phyloP scores from a whole-genome alignment of 1,140 invertebrate species.

The Drosophila saltans region DNA sequence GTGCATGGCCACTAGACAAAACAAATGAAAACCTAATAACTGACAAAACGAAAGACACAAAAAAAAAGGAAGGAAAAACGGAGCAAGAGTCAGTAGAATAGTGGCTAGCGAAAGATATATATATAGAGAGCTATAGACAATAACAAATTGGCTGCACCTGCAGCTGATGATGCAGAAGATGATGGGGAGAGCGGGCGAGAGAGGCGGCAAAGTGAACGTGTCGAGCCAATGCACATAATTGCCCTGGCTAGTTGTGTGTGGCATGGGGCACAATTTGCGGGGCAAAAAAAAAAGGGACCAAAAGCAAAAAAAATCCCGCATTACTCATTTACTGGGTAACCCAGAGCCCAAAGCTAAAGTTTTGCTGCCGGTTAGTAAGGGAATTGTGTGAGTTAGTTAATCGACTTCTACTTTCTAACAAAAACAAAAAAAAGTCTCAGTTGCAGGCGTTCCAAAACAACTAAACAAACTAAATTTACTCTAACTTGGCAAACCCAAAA shows the following conservation, averaged over 20 bases:
- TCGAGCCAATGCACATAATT: slow-evolving; percentile 43
- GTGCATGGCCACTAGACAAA: slow-evolving; percentile 17
- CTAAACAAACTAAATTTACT: not conserved
- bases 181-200: too few relatives aligned
- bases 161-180: slow-evolving; percentile 17
- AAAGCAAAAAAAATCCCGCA: slow-evolving; percentile 11
- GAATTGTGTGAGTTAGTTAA: slow-evolving; percentile 15
- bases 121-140: slow-evolving; percentile 10
- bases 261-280: slow-evolving; percentile 29
- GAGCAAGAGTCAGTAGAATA: slow-evolving; percentile 13
- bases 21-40: slow-evolving; percentile 35
- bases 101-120: slow-evolving; percentile 17
- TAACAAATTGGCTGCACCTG: slow-evolving; percentile 53
- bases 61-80: slow-evolving; percentile 4
- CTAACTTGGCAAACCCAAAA: not conserved
- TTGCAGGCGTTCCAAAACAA: not conserved
- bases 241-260: slow-evolving; percentile 16
- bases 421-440: not conserved
- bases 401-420: slow-evolving; percentile 6
- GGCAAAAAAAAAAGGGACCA: slow-evolving; percentile 30
- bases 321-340: slow-evolving; percentile 43
- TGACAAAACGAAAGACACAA: slow-evolving; percentile 11
- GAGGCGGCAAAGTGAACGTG: not conserved
- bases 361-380: slow-evolving; percentile 22
- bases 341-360: slow-evolving; percentile 49